A percentile compares a stretch with the other conserved stretches of the same genome.
Evolutionary conservation across 1,140 invertebrate species (phyloP).

Genomic region (Mya arenaria): DNA sequence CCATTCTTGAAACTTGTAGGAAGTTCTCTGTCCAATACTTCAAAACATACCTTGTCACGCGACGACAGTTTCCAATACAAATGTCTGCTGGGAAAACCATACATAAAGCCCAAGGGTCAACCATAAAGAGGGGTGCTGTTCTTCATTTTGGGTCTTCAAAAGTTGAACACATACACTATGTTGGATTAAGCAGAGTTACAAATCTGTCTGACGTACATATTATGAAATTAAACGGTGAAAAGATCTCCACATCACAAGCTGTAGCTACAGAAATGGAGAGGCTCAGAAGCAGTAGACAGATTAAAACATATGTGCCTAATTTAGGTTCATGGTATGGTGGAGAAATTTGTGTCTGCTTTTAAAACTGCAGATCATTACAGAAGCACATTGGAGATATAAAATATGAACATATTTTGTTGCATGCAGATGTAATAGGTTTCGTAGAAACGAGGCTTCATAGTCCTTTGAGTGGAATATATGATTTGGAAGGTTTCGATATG

Average conservation of each 20-base stretch:
- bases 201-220: background rate
- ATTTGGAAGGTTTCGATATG: no score
- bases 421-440: slow-evolving; percentile 15
- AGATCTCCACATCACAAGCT: slow-evolving; percentile 7
- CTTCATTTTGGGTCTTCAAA: slow-evolving; percentile 5
- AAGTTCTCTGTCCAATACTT: slow-evolving; percentile 12
- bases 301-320: background rate
- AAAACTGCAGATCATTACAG: slow-evolving; percentile 13
- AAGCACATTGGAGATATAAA: slow-evolving; percentile 20
- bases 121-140: slow-evolving; percentile 1
- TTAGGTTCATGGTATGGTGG: background rate
- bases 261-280: slow-evolving; percentile 21
- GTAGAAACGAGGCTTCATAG: slow-evolving; percentile 32
- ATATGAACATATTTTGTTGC: slow-evolving; percentile 13
- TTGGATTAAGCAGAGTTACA: slow-evolving; percentile 30
- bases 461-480: no score
- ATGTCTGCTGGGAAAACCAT: slow-evolving; percentile 38
- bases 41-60: slow-evolving; percentile 13
- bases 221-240: background rate
- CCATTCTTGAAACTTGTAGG: background rate
- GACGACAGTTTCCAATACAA: slow-evolving; percentile 8
- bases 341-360: background rate
- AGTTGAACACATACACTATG: slow-evolving; percentile 29
- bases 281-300: background rate
- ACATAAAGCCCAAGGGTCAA: slow-evolving; percentile 31